Evolutionary conservation across 2,113 vertebrate species (phyloP).

Genomic region (Callithrix jacchus): DNA sequence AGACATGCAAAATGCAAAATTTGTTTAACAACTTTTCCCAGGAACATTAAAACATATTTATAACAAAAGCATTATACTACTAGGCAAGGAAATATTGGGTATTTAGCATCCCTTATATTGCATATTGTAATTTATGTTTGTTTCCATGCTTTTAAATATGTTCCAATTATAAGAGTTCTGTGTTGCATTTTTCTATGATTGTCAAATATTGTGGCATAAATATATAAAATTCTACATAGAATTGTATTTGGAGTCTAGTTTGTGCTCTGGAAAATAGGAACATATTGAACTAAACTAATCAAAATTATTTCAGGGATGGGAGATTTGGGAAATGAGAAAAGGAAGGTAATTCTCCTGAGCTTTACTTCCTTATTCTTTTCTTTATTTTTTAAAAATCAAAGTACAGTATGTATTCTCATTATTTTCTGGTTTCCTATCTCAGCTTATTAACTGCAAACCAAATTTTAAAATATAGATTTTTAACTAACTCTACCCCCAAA

Average conservation of each 20-base stretch:
- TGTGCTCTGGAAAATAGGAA: neutral
- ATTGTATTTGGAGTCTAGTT: neutral
- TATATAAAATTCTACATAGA: constrained; percentile 18
- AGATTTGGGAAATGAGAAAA: neutral
- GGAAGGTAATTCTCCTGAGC: neutral
- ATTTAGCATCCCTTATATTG: neutral
- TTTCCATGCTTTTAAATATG: constrained; percentile 33
- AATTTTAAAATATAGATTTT: neutral
- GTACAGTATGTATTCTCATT: neutral
- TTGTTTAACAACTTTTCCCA: neutral
- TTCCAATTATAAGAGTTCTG: constrained; percentile 44
- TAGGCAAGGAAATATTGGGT: constrained; percentile 45
- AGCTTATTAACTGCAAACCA: neutral
- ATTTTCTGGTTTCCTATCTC: neutral
- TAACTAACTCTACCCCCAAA: neutral
- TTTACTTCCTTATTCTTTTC: neutral
- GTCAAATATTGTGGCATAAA: constrained; percentile 31
- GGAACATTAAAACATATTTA: constrained; percentile 55
- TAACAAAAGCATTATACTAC: constrained; percentile 26
- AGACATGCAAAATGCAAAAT: constrained; percentile 20
- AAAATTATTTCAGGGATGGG: neutral
- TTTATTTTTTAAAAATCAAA: neutral
- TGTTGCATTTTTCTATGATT: constrained; percentile 57
- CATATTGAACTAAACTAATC: neutral
- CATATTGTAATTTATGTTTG: constrained; percentile 41